A percentile compares a stretch with the other conserved stretches of the same genome.
phyloP scores from a whole-genome alignment of 2,797 vertebrate genomes.

The Vipera latastei region DNA sequence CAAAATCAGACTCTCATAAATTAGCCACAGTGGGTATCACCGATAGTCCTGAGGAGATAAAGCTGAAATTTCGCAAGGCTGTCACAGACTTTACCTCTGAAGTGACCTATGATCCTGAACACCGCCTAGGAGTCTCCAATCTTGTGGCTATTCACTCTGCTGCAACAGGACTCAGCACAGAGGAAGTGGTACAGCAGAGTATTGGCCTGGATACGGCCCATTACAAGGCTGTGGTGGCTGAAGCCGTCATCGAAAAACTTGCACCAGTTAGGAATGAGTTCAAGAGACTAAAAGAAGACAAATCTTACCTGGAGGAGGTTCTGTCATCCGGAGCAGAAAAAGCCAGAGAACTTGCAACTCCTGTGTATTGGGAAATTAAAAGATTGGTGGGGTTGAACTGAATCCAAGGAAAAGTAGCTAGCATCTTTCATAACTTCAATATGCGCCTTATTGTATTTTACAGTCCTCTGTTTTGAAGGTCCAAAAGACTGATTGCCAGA shows the following conservation, averaged over 20 bases:
- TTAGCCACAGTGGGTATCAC: slow-evolving; percentile 83
- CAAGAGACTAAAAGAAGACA: slow-evolving; percentile 78
- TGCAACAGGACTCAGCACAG: slow-evolving; percentile 66
- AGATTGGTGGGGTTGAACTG: slow-evolving; percentile 84
- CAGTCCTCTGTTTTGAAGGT: background rate
- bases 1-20: slow-evolving; percentile 88
- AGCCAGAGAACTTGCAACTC: slow-evolving; percentile 82
- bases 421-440: background rate
- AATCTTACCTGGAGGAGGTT: slow-evolving; percentile 76
- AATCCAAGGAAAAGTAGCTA: background rate
- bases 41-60: slow-evolving; percentile 86
- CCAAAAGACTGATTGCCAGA: background rate
- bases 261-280: slow-evolving; percentile 84
- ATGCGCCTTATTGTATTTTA: background rate
- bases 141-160: slow-evolving; percentile 86
- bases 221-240: slow-evolving; percentile 86
- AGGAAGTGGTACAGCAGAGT: slow-evolving; percentile 78
- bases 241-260: slow-evolving; percentile 84
- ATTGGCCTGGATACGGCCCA: slow-evolving; percentile 81
- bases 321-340: slow-evolving; percentile 75
- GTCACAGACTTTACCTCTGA: slow-evolving; percentile 93
- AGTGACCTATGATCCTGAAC: slow-evolving; percentile 84
- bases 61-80: slow-evolving; percentile 87
- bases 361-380: slow-evolving; percentile 80
- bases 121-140: slow-evolving; percentile 87